phyloP scores from a whole-genome alignment of 2,888 invertebrate genomes.

The Scelioninae gen. 1 region DNA sequence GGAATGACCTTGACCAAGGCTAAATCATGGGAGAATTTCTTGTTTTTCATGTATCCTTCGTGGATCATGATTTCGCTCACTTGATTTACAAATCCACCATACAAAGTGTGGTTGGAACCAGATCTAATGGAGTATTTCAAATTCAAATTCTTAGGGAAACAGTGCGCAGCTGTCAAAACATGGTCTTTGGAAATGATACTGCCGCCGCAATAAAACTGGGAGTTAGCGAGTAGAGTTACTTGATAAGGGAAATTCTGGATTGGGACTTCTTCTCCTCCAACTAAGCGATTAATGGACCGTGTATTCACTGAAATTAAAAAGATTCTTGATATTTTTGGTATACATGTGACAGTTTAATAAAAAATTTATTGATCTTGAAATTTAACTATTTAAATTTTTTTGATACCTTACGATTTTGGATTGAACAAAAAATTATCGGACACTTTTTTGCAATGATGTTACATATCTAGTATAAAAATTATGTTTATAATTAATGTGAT shows the following conservation, averaged over 20 bases:
- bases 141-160: constrained; percentile 80
- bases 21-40: not conserved
- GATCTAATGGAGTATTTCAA: constrained; percentile 82
- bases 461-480: too few relatives aligned
- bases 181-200: constrained; percentile 85
- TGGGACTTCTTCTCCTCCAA: constrained; percentile 11
- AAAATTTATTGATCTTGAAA: too few relatives aligned
- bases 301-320: too few relatives aligned
- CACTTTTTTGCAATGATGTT: too few relatives aligned
- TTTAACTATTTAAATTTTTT: too few relatives aligned
- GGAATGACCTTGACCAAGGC: constrained; percentile 86
- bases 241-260: constrained; percentile 85
- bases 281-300: too few relatives aligned
- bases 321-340: too few relatives aligned
- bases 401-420: too few relatives aligned
- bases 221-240: constrained; percentile 82
- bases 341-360: too few relatives aligned
- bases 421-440: too few relatives aligned
- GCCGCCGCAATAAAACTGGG: constrained; percentile 85
- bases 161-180: constrained; percentile 87
- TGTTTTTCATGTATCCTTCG: constrained; percentile 84
- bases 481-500: too few relatives aligned
- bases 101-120: constrained; percentile 85
- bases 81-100: constrained; percentile 85
- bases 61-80: constrained; percentile 85